Conservation (phyloP, 2,888 invertebrate species). For the Amblyjoppa fuscipennis region DNA sequence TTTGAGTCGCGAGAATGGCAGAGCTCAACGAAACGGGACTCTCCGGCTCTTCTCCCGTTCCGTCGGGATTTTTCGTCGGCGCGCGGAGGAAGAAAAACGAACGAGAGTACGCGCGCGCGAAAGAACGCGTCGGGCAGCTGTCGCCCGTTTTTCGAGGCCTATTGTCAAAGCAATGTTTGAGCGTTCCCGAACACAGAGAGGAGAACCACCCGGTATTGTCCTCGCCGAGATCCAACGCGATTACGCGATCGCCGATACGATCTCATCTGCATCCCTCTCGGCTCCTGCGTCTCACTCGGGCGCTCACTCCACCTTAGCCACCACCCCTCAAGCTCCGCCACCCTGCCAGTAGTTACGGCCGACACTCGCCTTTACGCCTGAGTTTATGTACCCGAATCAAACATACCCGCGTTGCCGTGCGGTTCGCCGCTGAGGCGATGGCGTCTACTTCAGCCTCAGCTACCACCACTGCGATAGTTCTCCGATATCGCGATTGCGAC, state of each 20-base stretch:
- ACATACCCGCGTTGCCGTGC: background rate
- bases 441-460: constrained; percentile 27
- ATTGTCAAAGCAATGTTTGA: constrained; percentile 84
- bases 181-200: constrained; percentile 82
- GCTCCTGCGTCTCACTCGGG: constrained; percentile 60
- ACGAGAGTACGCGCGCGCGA: constrained; percentile 72
- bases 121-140: constrained; percentile 83
- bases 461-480: background rate
- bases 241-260: constrained; percentile 81
- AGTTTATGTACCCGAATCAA: background rate
- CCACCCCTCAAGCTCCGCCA: constrained; percentile 8
- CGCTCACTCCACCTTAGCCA: constrained; percentile 40
- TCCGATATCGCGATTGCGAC: constrained; percentile 45
- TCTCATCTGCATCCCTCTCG: constrained; percentile 84
- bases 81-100: constrained; percentile 53
- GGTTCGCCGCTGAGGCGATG: background rate
- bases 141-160: constrained; percentile 80
- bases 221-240: constrained; percentile 83
- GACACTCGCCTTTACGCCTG: background rate
- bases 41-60: constrained; percentile 40
- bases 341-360: constrained; percentile 35
- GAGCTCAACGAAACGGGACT: constrained; percentile 28
- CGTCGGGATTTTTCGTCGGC: constrained; percentile 55
- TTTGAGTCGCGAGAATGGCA: constrained; percentile 15
- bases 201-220: constrained; percentile 83